These are phyloP conservation scores for Hermaeophaga mercurialis DNA, from an alignment of 2,888 invertebrate genomes.

Conservation along the genomic window DNA sequence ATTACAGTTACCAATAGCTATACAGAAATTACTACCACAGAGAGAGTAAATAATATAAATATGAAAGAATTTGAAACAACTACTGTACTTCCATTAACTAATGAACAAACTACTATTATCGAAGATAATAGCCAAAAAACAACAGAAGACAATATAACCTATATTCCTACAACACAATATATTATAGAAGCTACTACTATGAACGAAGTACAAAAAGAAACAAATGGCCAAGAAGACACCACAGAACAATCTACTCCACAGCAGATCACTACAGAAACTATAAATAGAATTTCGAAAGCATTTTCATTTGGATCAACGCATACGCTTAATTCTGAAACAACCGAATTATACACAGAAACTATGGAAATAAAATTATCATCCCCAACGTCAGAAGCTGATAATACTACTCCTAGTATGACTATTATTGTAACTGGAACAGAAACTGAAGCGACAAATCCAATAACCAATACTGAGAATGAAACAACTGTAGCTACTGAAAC, in stretches of 20 bases:
- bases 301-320: constrained; percentile 28
- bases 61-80: too few species aligned
- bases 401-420: too few species aligned
- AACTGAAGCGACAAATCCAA: background rate
- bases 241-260: constrained; percentile 1
- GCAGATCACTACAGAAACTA: constrained; percentile 25
- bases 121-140: background rate
- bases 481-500: constrained; percentile 9
- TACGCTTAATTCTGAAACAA: constrained; percentile 10
- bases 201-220: constrained; percentile 7
- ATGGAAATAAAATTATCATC: too few species aligned
- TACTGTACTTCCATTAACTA: background rate
- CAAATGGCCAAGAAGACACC: constrained; percentile 15
- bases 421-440: too few species aligned
- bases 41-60: background rate
- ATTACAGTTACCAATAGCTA: background rate
- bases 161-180: constrained; percentile 4
- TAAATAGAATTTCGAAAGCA: constrained; percentile 31
- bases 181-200: constrained; percentile 51
- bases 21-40: background rate
- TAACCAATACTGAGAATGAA: constrained; percentile 25
- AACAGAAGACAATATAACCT: constrained; percentile 21
- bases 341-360: constrained; percentile 1
- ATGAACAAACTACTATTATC: background rate
- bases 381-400: too few species aligned